These are phyloP conservation scores for Zootoca vivipara DNA, from an alignment of 2,113 vertebrate species.

Conservation along the genomic window DNA sequence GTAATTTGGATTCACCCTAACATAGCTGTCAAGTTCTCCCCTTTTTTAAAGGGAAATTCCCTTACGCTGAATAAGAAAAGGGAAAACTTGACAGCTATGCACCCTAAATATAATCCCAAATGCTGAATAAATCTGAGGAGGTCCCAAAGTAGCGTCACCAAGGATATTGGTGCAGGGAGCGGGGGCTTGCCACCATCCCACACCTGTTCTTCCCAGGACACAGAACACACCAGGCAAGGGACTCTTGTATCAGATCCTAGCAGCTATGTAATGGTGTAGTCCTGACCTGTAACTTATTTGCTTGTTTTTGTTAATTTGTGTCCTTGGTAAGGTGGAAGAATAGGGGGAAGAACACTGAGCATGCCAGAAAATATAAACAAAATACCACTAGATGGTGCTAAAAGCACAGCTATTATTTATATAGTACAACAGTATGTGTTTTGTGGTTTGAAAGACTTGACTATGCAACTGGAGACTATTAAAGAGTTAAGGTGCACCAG, in stretches of 20 bases:
- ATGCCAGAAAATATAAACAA: neutral
- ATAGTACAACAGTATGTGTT: too few relatives aligned
- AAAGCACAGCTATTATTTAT: neutral
- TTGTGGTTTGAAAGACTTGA: neutral
- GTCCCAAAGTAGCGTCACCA: neutral
- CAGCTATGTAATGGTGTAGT: neutral
- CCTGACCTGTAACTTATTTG: neutral
- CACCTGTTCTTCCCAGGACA: neutral
- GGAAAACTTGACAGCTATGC: too few relatives aligned
- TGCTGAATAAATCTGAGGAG: too few relatives aligned
- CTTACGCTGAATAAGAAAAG: too few relatives aligned
- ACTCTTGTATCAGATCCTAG: neutral
- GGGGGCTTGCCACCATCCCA: neutral
- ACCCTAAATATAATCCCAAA: neutral
- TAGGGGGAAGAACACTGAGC: neutral
- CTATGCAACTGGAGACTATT: neutral
- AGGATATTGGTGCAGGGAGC: neutral
- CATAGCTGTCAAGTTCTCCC: too few relatives aligned
- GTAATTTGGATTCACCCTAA: neutral
- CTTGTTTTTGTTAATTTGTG: neutral
- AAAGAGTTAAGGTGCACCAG: too few relatives aligned
- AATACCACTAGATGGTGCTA: conserved; percentile 59
- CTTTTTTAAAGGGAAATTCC: too few relatives aligned
- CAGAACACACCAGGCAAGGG: too few relatives aligned
- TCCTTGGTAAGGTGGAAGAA: neutral